Percentiles rank a stretch among this genome's conserved stretches.
Evolutionary conservation across 2,888 invertebrate species (phyloP).

Genomic region (Tortrix viridana): DNA sequence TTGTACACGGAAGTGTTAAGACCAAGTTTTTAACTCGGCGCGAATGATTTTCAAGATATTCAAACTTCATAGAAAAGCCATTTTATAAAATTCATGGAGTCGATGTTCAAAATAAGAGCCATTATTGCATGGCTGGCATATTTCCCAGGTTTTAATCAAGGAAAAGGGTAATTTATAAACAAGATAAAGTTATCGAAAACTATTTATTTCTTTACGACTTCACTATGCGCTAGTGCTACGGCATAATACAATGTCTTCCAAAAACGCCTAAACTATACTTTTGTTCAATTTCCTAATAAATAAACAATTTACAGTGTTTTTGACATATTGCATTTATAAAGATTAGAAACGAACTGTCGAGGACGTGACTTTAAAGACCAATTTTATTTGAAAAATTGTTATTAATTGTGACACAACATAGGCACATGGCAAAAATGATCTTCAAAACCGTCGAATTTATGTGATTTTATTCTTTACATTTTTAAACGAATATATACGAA

Average conservation of each 20-base stretch:
- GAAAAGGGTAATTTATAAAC: conserved; percentile 28
- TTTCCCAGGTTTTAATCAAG: not conserved
- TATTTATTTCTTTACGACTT: conserved; percentile 65
- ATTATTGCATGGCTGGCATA: not conserved
- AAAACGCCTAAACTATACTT: conserved; percentile 48
- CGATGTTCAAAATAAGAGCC: too few relatives aligned
- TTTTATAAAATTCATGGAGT: too few relatives aligned
- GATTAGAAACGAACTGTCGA: conserved; percentile 8
- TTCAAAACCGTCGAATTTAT: too few relatives aligned
- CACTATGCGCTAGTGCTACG: conserved; percentile 44
- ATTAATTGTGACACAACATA: not conserved
- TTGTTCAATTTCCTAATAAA: conserved; percentile 44
- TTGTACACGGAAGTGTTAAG: too few relatives aligned
- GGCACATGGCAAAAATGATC: not conserved
- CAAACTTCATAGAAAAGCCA: too few relatives aligned
- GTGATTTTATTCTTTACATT: not conserved
- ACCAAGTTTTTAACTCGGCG: too few relatives aligned
- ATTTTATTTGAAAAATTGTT: not conserved
- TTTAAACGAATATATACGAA: not conserved
- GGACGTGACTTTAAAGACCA: conserved; percentile 5
- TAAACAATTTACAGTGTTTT: conserved; percentile 46
- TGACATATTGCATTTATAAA: not conserved
- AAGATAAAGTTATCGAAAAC: conserved; percentile 58
- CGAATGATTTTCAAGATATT: too few relatives aligned
- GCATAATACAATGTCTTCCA: conserved; percentile 44